Evolutionary conservation across 2,888 invertebrate genomes (phyloP).

Genomic region (Cephus pygmeus): DNA sequence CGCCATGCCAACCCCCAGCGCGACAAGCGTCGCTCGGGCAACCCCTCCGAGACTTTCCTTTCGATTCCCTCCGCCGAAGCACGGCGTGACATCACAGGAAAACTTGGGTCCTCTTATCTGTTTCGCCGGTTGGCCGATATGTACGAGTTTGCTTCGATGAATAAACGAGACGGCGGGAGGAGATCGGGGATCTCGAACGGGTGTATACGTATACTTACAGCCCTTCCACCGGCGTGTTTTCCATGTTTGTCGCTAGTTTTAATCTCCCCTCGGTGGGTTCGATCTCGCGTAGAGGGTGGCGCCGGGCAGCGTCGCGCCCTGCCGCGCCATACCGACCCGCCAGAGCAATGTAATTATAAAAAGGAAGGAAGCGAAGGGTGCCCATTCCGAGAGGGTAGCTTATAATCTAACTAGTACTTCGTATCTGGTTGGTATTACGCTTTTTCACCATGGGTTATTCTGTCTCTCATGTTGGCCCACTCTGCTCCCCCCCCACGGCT

Average conservation of each 20-base stretch:
- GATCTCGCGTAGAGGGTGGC: conserved; percentile 33
- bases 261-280: conserved; percentile 42
- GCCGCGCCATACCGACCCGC: neutral
- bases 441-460: neutral
- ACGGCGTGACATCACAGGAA: conserved; percentile 31
- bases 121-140: conserved; percentile 17
- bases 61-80: conserved; percentile 19
- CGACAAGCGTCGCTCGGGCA: neutral
- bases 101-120: conserved; percentile 34
- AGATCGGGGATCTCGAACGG: neutral
- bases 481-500: conserved; percentile 7
- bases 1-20: conserved; percentile 7
- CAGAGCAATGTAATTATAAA: conserved; percentile 50
- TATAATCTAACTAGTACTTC: conserved; percentile 43
- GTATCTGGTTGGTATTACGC: conserved; percentile 39
- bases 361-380: conserved; percentile 43
- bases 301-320: neutral
- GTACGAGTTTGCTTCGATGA: conserved; percentile 31
- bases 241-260: conserved; percentile 50
- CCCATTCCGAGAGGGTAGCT: conserved; percentile 22
- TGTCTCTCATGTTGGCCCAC: neutral
- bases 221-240: conserved; percentile 18
- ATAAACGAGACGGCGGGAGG: conserved; percentile 21
- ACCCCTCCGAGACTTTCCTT: conserved; percentile 5
- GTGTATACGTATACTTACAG: neutral